Evolutionary conservation across 37 sponge, comb jelly and placozoan species (phyloP).

Genomic region (Ephydatia muelleri): DNA sequence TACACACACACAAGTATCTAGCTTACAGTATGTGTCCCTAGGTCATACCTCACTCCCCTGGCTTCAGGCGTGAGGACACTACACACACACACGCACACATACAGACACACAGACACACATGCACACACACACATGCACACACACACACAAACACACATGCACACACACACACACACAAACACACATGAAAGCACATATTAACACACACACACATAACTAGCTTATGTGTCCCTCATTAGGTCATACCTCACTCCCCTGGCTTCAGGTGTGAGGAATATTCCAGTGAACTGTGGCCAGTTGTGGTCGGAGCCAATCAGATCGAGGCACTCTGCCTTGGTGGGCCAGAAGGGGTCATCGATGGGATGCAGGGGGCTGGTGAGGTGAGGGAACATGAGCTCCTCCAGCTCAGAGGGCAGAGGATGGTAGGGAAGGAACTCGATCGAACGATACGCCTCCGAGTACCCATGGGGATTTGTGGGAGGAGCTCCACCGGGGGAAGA

Average conservation of each 20-base stretch:
- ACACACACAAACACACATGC: not conserved
- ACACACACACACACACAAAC: slow-evolving; percentile 10
- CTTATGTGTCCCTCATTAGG: too few relatives aligned
- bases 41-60: slow-evolving; percentile 59
- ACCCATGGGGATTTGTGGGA: not conserved
- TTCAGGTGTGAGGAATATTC: slow-evolving; percentile 74
- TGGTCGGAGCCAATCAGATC: slow-evolving; percentile 17
- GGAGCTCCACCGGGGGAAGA: not conserved
- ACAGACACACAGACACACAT: not conserved
- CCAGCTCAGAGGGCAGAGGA: slow-evolving; percentile 50
- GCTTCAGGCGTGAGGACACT: slow-evolving; percentile 63
- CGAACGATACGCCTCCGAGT: slow-evolving; percentile 13
- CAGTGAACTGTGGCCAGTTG: slow-evolving; percentile 38
- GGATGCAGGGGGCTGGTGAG: slow-evolving; percentile 19
- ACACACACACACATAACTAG: slow-evolving; percentile 17
- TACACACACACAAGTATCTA: slow-evolving; percentile 2
- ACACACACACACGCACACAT: slow-evolving; percentile 17
- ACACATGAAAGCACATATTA: slow-evolving; percentile 1
- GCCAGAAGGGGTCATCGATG: slow-evolving; percentile 82
- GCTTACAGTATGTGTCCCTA: too few relatives aligned
- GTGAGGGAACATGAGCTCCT: slow-evolving; percentile 57
- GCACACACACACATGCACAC: not conserved
- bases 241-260: slow-evolving; percentile 69
- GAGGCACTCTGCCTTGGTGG: slow-evolving; percentile 63
- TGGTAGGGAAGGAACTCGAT: slow-evolving; percentile 55